Base-by-base conservation (phyloP, 2,888 invertebrate species). In the Lumbricus terrestris region DNA sequence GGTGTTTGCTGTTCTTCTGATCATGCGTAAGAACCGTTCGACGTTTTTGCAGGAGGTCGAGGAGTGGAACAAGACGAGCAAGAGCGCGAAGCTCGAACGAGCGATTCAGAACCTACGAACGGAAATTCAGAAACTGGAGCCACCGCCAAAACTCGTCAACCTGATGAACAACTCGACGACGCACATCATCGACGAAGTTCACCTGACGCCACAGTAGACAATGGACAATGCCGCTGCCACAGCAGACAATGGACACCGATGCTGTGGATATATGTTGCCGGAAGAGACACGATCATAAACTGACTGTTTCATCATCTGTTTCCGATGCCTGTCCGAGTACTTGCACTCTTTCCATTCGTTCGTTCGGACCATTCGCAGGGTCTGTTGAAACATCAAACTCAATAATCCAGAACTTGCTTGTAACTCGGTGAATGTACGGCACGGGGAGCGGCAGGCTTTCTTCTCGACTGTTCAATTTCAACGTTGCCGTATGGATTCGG, bases 11-110 rank as follows among this genome's bases (percentile, higher is more conserved):
- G n/a, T n/a, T 29, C 69, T n/a, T 69, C 69, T 69, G 29, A 4
- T 69, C 85, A 35, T 85, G 35, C n/a, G 23, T 16, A 35, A 35
- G 5, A 85, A 37, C 8, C 6, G 16, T 85, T 83, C 34, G 18
- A 42, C n/a, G 11, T 89, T 29, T 91, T 91, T 92, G 82, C 92
- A 93, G 93, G 93, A 93, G 90, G 92, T 93, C 5, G 93, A 93
- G 34, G 92, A 92, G 33, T 93, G 93, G 93, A 88, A 93, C 40
- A 91, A 92, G 88, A 91, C 91, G 83, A 91, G 90, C 89, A 89
- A 92, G 83, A 93, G 92, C 89, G 91, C 92, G 69, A 92, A 92
- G 89, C 89, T 93, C 88, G 92, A 93, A 83, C 91, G 93, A 82
- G 90, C 91, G 18, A 88, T 91, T n/a, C 92, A 92, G 88, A 93